Evolutionary conservation across 2,888 invertebrate species (phyloP).

Genomic region (Scaptomyza caliginosa): DNA sequence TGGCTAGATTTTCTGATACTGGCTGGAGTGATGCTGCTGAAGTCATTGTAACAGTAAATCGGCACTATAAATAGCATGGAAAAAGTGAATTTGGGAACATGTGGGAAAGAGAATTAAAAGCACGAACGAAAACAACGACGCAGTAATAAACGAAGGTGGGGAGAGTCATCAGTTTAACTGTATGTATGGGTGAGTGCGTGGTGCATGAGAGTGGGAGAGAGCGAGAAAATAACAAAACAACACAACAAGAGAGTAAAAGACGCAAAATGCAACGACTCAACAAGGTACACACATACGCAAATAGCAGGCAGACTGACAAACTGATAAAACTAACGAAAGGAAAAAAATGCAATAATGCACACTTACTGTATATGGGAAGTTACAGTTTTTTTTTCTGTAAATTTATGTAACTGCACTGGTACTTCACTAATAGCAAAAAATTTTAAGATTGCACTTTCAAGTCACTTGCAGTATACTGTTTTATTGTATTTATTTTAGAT

Average conservation of each 20-base stretch:
- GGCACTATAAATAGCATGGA: conserved; percentile 61
- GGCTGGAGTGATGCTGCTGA: conserved; percentile 29
- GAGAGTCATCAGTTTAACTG: background rate
- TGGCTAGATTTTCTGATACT: conserved; percentile 4
- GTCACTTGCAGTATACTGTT: background rate
- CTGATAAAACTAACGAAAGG: conserved; percentile 53
- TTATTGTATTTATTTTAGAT: conserved; percentile 10
- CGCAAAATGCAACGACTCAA: conserved; percentile 39
- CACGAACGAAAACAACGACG: conserved; percentile 48
- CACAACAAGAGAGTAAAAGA: conserved; percentile 39
- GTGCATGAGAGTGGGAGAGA: conserved; percentile 12
- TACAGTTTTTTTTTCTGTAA: conserved; percentile 41
- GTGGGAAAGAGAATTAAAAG: conserved; percentile 25
- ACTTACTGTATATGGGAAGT: conserved; percentile 70
- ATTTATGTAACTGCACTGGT: conserved; percentile 58
- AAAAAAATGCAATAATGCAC: conserved; percentile 35
- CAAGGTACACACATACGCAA: conserved; percentile 25
- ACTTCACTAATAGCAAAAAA: conserved; percentile 5
- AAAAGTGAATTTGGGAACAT: conserved; percentile 55
- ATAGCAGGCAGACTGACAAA: conserved; percentile 9
- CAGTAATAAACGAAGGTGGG: conserved; percentile 38
- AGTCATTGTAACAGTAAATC: conserved; percentile 43
- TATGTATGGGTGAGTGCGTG: conserved; percentile 28
- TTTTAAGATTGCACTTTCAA: background rate
- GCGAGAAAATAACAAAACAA: conserved; percentile 29